Evolutionary conservation across 1,140 invertebrate species (phyloP).

Genomic region (Tetragnatha versicolor): DNA sequence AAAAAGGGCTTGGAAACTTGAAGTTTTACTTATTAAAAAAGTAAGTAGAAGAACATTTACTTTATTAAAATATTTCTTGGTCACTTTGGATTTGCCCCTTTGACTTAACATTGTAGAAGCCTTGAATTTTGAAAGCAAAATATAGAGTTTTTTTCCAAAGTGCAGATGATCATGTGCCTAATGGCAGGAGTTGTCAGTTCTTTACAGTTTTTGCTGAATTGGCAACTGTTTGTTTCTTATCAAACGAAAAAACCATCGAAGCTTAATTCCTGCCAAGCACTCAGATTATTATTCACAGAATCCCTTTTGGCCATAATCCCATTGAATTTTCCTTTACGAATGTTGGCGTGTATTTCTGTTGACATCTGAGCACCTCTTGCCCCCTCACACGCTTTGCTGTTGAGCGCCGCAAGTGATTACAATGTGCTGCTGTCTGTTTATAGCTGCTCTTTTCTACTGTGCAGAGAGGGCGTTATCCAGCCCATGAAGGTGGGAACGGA

Average conservation of each 20-base stretch:
- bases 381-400: not conserved
- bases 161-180: too few relatives aligned
- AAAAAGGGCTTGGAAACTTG: too few relatives aligned
- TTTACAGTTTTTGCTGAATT: too few relatives aligned
- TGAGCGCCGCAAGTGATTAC: not conserved
- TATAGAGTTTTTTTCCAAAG: too few relatives aligned
- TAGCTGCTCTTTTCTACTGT: constrained; percentile 56
- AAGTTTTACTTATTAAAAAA: too few relatives aligned
- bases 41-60: too few relatives aligned
- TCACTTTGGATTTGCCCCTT: too few relatives aligned
- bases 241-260: not conserved
- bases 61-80: too few relatives aligned
- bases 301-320: not conserved
- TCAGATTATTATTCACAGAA: not conserved
- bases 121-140: too few relatives aligned
- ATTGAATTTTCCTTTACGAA: not conserved
- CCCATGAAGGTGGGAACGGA: constrained; percentile 89
- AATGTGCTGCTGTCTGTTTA: constrained; percentile 54
- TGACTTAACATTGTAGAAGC: too few relatives aligned
- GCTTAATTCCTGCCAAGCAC: not conserved
- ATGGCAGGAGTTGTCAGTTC: too few relatives aligned
- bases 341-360: not conserved
- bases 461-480: constrained; percentile 80
- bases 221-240: too few relatives aligned
- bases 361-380: not conserved